phyloP scores from a whole-genome alignment of 2,797 vertebrate genomes.

The Cryptoblepharus egeriae region DNA sequence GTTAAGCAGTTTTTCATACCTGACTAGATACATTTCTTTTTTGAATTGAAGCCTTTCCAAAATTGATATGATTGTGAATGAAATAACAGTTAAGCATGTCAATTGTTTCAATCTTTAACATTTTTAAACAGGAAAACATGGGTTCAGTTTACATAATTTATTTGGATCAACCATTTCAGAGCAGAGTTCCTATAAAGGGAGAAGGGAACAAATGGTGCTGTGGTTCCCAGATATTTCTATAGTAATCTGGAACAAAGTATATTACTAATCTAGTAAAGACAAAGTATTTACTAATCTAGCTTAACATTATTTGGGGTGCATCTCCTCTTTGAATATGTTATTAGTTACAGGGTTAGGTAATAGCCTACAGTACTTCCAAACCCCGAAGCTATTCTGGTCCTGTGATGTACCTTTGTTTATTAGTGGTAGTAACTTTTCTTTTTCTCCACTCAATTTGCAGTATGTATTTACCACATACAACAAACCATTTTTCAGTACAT shows the following conservation, averaged over 20 bases:
- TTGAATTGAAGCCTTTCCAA: neutral
- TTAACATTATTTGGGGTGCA: neutral
- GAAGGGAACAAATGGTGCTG: neutral
- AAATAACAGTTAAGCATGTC: neutral
- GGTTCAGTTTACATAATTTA: neutral
- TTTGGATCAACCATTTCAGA: neutral
- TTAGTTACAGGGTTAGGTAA: no score
- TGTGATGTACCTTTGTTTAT: slow-evolving; percentile 35
- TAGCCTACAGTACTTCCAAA: no score
- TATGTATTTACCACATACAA: slow-evolving; percentile 97
- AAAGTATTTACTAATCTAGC: no score
- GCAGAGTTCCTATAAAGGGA: neutral
- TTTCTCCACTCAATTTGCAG: slow-evolving; percentile 73
- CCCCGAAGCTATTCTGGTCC: neutral
- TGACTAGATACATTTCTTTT: neutral
- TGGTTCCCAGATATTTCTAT: neutral
- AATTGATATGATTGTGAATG: neutral
- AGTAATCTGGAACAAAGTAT: neutral
- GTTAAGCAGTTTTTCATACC: neutral
- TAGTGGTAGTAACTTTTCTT: slow-evolving; percentile 57
- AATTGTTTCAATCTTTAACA: neutral
- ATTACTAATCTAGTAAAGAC: no score
- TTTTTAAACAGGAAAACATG: neutral
- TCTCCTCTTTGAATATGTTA: neutral
- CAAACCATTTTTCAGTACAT: slow-evolving; percentile 98